Evolutionary conservation across 2,888 invertebrate genomes (phyloP).

Genomic region (Lepidochrysops patricia): DNA sequence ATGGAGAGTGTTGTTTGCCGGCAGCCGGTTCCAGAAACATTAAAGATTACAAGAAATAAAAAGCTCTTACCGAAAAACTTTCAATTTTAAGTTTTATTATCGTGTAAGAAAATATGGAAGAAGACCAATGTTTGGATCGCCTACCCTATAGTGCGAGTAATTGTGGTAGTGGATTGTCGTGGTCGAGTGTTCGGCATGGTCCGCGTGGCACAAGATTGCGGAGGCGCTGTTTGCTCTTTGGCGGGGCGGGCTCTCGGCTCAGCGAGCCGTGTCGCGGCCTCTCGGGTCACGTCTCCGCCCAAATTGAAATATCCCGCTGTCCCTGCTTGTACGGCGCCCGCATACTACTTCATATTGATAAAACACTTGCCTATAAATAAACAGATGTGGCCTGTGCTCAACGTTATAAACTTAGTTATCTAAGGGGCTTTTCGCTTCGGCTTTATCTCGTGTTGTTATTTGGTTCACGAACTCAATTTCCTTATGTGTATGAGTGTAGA

Average conservation of each 20-base stretch:
- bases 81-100: too few species aligned
- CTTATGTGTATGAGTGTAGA: too few species aligned
- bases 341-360: constrained; percentile 31
- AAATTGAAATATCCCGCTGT: constrained; percentile 71
- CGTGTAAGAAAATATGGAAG: too few species aligned
- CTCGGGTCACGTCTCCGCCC: constrained; percentile 68
- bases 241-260: constrained; percentile 67
- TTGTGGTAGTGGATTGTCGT: constrained; percentile 61
- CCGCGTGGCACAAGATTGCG: constrained; percentile 71
- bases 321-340: constrained; percentile 36
- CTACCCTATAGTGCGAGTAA: constrained; percentile 54
- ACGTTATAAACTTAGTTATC: background rate
- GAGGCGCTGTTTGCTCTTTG: constrained; percentile 73
- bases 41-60: too few species aligned
- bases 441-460: too few species aligned
- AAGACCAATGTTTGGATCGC: too few species aligned
- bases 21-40: too few species aligned
- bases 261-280: constrained; percentile 69
- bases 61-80: too few species aligned
- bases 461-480: too few species aligned
- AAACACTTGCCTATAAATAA: constrained; percentile 20
- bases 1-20: too few species aligned
- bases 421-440: background rate
- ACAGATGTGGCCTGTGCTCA: background rate
- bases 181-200: constrained; percentile 65